phyloP scores from a whole-genome alignment of 2,113 vertebrate genomes.

The Otus sunia region DNA sequence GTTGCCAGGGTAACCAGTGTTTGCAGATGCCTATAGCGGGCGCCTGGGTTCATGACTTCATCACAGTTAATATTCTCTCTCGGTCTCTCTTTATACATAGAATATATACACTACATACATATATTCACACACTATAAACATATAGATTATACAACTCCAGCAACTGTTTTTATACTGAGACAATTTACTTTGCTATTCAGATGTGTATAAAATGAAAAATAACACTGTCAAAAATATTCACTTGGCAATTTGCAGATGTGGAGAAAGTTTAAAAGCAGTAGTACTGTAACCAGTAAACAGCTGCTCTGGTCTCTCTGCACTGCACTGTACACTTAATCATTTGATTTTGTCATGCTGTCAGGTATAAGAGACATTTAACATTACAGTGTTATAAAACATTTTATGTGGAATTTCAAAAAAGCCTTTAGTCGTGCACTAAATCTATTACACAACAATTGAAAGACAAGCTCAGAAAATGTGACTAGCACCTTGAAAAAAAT shows the following conservation, averaged over 20 bases:
- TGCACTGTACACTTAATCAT: background rate
- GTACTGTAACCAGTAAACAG: background rate
- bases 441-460: background rate
- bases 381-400: background rate
- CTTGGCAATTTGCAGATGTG: background rate
- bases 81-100: background rate
- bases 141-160: background rate
- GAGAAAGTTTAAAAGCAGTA: constrained; percentile 49
- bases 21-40: constrained; percentile 68
- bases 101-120: background rate
- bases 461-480: background rate
- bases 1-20: constrained; percentile 80
- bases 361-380: background rate
- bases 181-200: background rate
- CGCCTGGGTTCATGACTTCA: constrained; percentile 61
- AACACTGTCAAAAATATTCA: background rate
- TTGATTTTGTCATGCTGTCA: background rate
- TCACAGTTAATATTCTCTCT: constrained; percentile 48
- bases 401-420: background rate
- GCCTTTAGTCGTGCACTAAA: background rate
- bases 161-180: background rate
- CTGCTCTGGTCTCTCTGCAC: background rate
- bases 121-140: background rate
- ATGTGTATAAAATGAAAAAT: background rate
- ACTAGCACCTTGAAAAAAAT: background rate